These are phyloP conservation scores for Artibeus jamaicensis DNA, from an alignment of 2,797 vertebrate genomes.

Conservation along the genomic window DNA sequence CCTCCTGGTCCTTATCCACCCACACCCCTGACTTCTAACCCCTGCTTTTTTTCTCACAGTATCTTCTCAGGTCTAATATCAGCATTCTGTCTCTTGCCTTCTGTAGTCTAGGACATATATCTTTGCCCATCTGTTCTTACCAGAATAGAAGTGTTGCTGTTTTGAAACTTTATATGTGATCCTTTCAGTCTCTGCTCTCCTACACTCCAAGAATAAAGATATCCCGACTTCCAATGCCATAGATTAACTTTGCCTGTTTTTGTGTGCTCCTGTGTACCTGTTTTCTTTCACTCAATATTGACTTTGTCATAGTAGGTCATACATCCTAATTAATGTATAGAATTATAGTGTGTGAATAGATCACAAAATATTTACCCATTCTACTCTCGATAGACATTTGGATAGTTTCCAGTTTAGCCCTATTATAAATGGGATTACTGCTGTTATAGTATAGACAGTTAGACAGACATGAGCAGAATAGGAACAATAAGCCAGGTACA, in stretches of 20 bases:
- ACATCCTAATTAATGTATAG: background rate
- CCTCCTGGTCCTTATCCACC: too few relatives aligned
- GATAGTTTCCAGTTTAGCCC: background rate
- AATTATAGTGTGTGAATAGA: background rate
- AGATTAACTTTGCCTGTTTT: background rate
- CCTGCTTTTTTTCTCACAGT: fast-evolving
- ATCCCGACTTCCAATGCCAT: background rate
- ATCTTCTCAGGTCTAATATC: background rate
- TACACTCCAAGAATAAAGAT: background rate
- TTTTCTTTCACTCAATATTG: background rate
- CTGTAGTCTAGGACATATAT: too few relatives aligned
- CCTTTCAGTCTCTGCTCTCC: background rate
- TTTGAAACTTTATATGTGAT: background rate
- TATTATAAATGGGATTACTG: background rate
- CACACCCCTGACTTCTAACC: background rate
- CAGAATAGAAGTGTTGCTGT: background rate
- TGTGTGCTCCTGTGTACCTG: background rate
- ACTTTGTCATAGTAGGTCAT: background rate
- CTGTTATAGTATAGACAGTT: background rate
- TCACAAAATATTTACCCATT: background rate
- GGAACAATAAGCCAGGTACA: background rate
- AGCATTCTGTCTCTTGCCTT: background rate
- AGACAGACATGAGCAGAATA: background rate
- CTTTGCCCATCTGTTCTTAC: background rate
- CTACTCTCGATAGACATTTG: background rate